phyloP scores from a whole-genome alignment of 2,888 invertebrate genomes.

The Anodontia alba region DNA sequence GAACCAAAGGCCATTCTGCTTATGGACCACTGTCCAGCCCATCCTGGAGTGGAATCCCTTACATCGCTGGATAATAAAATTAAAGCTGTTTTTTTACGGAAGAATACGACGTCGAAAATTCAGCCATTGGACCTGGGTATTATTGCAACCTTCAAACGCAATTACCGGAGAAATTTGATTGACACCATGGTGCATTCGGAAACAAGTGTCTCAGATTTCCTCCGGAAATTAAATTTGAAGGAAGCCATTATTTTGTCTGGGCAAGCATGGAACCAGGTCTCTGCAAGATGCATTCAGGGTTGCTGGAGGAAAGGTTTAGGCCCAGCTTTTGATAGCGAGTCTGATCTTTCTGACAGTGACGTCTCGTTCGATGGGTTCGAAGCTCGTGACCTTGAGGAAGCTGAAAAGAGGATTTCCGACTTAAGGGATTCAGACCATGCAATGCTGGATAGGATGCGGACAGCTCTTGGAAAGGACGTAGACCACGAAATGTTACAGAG shows the following conservation, averaged over 20 bases:
- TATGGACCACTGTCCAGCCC: constrained; percentile 24
- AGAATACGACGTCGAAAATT: constrained; percentile 17
- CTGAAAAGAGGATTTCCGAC: not conserved
- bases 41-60: not conserved
- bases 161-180: constrained; percentile 8
- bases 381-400: not conserved
- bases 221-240: constrained; percentile 11
- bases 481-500: not conserved
- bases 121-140: constrained; percentile 22
- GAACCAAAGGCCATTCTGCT: constrained; percentile 19
- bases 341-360: not conserved
- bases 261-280: not conserved
- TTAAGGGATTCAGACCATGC: not conserved
- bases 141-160: constrained; percentile 18
- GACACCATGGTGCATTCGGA: not conserved
- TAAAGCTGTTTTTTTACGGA: constrained; percentile 8
- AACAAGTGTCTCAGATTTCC: constrained; percentile 20
- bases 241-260: constrained; percentile 1
- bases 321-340: not conserved
- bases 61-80: constrained; percentile 1
- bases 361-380: constrained; percentile 15
- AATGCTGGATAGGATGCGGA: not conserved
- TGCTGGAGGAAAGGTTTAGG: constrained; percentile 1
- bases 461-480: not conserved
- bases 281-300: not conserved